Evolutionary conservation across 2,797 vertebrate genomes (phyloP), one percentile per base, ranked within the genome.

Genomic region (Rhinella marina): DNA sequence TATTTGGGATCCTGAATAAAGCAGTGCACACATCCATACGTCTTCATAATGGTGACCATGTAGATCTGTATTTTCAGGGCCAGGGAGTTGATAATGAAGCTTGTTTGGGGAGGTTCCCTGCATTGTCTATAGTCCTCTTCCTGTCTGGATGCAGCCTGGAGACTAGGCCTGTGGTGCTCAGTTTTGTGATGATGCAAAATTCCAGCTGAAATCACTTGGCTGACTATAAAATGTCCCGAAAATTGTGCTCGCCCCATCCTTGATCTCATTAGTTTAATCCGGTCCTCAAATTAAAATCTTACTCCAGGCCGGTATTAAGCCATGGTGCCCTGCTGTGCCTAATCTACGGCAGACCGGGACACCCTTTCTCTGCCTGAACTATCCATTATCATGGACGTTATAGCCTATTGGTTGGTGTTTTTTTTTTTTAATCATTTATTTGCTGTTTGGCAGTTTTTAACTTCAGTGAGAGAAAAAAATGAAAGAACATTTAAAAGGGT

Each of bases 201-300:
- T 64, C 62, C 9, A 12, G 9, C 8, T 32, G 72, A 77, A 48
- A n/a, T 52, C 4, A 41, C 19, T 32, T 32, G 7, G 2, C 27
- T 17, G 21, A 77, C 23, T 13, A 54, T 25, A 12, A 77, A 25
- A n/a, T 77, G 11, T 25, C 48, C 16, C 23, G 14, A 77, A 77
- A 76, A 77, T 75, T 52, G 41, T 6, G 19, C 19, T 52, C 7
- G 21, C 11, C 70, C 72, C 21, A 23, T 52, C 48, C 23, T 16
- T 77, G 23, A 77, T 77, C 75, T 77, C 23, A 77, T 77, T 77
- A 77, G 75, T 77, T 21, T 77, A 77, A 77, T 77, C 75, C 48
- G 0, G 10, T 50, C 70, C 48, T 25, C 41, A 76, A n/a, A 25
- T 76, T 25, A 52, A 76, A 76, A 76, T 76, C 73, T 54, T 76